Conservation (phyloP, 1,140 invertebrate genomes). For the Bombus soroeensis region DNA sequence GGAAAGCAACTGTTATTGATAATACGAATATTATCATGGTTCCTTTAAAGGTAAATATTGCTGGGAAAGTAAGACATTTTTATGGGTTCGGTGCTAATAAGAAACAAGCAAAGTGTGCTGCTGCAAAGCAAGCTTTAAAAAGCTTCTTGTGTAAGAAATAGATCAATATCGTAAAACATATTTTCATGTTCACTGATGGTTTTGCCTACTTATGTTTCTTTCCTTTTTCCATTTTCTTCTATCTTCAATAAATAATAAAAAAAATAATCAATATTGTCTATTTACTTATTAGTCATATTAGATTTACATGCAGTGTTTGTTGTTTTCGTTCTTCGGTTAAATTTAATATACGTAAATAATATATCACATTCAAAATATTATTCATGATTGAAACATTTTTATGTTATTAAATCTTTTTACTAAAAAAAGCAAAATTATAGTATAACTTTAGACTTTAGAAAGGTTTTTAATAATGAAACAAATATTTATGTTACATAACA, state of each 20-base stretch:
- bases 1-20: conserved; percentile 70
- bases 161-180: conserved; percentile 85
- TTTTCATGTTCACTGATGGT: conserved; percentile 85
- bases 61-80: conserved; percentile 83
- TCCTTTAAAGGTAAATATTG: conserved; percentile 84
- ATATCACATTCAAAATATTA: too few species aligned
- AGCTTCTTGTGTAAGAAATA: conserved; percentile 66
- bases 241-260: conserved; percentile 82
- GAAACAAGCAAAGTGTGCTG: conserved; percentile 69
- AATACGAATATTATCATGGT: conserved; percentile 84
- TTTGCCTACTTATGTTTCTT: conserved; percentile 84
- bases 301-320: conserved; percentile 90
- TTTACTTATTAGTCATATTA: neutral
- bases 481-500: too few species aligned
- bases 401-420: too few species aligned
- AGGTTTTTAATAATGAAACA: too few species aligned
- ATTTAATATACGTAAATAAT: conserved; percentile 65
- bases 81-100: conserved; percentile 86
- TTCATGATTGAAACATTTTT: too few species aligned
- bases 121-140: conserved; percentile 82
- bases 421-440: too few species aligned
- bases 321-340: conserved; percentile 86
- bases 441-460: too few species aligned
- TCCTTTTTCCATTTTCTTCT: conserved; percentile 94
- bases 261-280: neutral